Base-by-base conservation (phyloP, 2,888 invertebrate genomes). In the Drosophila diplacantha region DNA sequence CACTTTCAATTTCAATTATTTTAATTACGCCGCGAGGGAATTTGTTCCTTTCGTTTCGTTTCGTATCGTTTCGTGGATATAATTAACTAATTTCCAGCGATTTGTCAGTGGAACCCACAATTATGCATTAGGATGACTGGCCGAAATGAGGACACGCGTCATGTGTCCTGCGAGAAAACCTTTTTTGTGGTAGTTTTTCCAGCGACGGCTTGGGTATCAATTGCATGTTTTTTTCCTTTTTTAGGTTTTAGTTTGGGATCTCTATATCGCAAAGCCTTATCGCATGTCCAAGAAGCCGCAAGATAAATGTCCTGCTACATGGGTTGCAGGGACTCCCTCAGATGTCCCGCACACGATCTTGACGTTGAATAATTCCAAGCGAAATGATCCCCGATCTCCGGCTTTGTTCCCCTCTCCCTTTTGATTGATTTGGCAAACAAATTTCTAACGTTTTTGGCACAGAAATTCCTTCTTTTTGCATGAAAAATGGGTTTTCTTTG, bases 81-180 rank as follows among this genome's bases (percentile, higher is more conserved):
- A 79, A 79, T 79, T 79, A 80, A 79, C 81, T 81, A 81, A 81
- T 81, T 80, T 80, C 63, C 26, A 60, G 68, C 81, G 73, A 79
- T 80, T 78, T 78, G 80, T 82, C 74, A 69, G 57, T 62, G 61
- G 43, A 61, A 78, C 69, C 74, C 61, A 44, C 64, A 81, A 81
- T 79, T 74, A 64, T 59, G 44, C 52, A 56, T 56, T 75, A 65
- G 55, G 66, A 70, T 74, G 72, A 43, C 37, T 62, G 62, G 52
- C 60, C 75, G n/a, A 74, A 52, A 44, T 49, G 31, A 24, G 53
- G 62, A 69, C 71, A 71, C 82, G 77, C 74, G 78, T 74, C 80
- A 69, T 55, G 51, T 79, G 72, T 70, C 39, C 60, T 44, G 32
- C n/a, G 43, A 9, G 41, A 20, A 54, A 59, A 57, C 57, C 58